Base-by-base conservation (phyloP, 37 sponge, comb jelly and placozoan species). In the Spongilla lacustris region DNA sequence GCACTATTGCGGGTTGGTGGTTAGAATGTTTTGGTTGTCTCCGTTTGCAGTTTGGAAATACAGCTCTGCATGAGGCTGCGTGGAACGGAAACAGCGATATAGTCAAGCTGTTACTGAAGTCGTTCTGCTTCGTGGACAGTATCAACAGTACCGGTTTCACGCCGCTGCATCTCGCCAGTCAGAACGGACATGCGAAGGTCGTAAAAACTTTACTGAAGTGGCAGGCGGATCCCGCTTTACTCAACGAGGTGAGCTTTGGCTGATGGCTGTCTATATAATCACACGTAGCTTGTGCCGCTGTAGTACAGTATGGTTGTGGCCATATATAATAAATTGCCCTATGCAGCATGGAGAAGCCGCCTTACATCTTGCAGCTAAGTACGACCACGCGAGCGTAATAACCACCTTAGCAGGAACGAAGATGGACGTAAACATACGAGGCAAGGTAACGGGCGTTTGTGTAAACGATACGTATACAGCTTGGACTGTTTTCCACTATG, bases 271-370 rank as follows among this genome's bases (percentile, higher is more conserved):
- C n/a, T n/a, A n/a, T n/a, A n/a, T n/a, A n/a, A n/a, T n/a, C n/a
- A n/a, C n/a, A n/a, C n/a, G n/a, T n/a, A 0, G 12, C 27, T 10
- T 31, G 41, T 29, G 69, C 66, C 32, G 4, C 25, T 66, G 80
- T 66, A 22, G n/a, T n/a, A n/a, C n/a, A n/a, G n/a, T n/a, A n/a
- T n/a, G n/a, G n/a, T n/a, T n/a, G n/a, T n/a, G n/a, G n/a, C n/a
- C n/a, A n/a, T n/a, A n/a, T n/a, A n/a, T n/a, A n/a, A n/a, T n/a
- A n/a, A n/a, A n/a, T n/a, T n/a, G n/a, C n/a, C n/a, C n/a, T n/a
- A n/a, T n/a, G n/a, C n/a, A 93, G 94, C 81, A 93, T 84, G 94
- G 90, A 50, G 94, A 93, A 58, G 84, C 90, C 58, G 88, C 89
- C 13, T 36, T 93, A 25, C 94, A 93, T 50, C 67, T 93, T 23